Evolutionary conservation across 2,113 vertebrate species (phyloP), one percentile per base, ranked within the genome.

Genomic region (Apus apus): DNA sequence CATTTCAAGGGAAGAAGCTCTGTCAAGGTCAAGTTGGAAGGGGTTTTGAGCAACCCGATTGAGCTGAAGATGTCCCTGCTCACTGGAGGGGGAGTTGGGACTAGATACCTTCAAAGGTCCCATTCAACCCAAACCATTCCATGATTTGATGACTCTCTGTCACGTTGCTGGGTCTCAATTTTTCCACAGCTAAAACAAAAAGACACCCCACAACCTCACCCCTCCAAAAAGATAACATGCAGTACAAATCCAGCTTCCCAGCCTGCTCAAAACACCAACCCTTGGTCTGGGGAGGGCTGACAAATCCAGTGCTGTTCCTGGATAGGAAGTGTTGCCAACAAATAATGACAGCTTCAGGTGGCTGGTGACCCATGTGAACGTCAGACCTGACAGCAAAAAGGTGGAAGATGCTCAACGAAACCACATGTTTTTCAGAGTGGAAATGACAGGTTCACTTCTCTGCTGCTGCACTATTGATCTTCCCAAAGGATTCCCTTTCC

Each of bases 151-250:
- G 40, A 43, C 40, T 43, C 6, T 48, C 1, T 21, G 22, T 12
- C 16, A 3, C 7, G 9, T 36, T 17, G 30, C 27, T 34, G 51
- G 14, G 36, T 32, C 34, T 56, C 27, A 9, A 25, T 18, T 54
- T 71, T 60, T 48, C 50, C 30, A 19, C 40, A 43, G 40, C 40
- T 43, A 71, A 65, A 66, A 51, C 34, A 76, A 82, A 7, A 61
- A 15, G 19, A 32, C 4, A 15, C 19, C 0, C 5, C 2, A 20
- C 8, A 73, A 8, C 7, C 5, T 9, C 34, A 54, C 19, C 34
- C 38, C 38, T 10, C 38, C 38, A 38, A 38, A 38, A 38, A 38
- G 38, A n/a, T n/a, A 30, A 79, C 8, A 22, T 56, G 34, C 1
- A 0, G 9, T 5, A 38, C 27, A 75, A 64, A 64, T 27, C 34